A percentile compares a stretch with the other conserved stretches of the same genome.
These are phyloP conservation scores for Auanema sp. DNA, from an alignment of 2,888 invertebrate species.

Conservation along the genomic window DNA sequence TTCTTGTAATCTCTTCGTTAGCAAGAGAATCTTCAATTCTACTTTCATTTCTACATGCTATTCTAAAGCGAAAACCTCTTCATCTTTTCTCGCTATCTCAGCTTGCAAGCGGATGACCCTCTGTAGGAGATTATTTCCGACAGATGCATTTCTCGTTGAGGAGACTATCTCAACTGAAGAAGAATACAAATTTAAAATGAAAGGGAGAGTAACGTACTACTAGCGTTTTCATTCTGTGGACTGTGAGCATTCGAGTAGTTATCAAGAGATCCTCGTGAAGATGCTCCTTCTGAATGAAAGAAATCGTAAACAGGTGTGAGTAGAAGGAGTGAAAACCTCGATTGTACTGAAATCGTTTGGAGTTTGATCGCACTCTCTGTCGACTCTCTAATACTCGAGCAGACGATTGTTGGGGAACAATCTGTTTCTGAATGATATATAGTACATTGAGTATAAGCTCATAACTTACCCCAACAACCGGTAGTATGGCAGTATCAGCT, in stretches of 20 bases:
- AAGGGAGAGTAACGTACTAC: neutral
- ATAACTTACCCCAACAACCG: slow-evolving; percentile 13
- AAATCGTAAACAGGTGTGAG: no score
- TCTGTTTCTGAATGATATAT: slow-evolving; percentile 4
- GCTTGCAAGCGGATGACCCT: slow-evolving; percentile 48
- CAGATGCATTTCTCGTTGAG: slow-evolving; percentile 15
- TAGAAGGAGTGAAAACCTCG: no score
- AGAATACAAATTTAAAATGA: neutral
- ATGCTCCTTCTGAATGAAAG: no score
- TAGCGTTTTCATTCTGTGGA: slow-evolving; percentile 21
- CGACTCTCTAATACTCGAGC: neutral
- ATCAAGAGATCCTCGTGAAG: slow-evolving; percentile 5
- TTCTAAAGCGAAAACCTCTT: slow-evolving; percentile 41
- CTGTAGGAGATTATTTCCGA: slow-evolving; percentile 45
- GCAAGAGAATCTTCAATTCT: no score
- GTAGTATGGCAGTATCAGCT: slow-evolving; percentile 5
- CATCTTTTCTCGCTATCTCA: slow-evolving; percentile 43
- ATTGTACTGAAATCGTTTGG: no score
- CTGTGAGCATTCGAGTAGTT: slow-evolving; percentile 20
- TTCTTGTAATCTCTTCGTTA: no score
- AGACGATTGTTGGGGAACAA: slow-evolving; percentile 11
- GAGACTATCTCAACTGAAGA: neutral
- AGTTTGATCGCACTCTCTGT: no score
- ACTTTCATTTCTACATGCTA: no score
- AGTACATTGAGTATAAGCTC: neutral